Percentiles rank a stretch among this genome's conserved stretches.
Evolutionary conservation across 1,140 invertebrate genomes (phyloP).

Genomic region (Drosophila grimshawi): DNA sequence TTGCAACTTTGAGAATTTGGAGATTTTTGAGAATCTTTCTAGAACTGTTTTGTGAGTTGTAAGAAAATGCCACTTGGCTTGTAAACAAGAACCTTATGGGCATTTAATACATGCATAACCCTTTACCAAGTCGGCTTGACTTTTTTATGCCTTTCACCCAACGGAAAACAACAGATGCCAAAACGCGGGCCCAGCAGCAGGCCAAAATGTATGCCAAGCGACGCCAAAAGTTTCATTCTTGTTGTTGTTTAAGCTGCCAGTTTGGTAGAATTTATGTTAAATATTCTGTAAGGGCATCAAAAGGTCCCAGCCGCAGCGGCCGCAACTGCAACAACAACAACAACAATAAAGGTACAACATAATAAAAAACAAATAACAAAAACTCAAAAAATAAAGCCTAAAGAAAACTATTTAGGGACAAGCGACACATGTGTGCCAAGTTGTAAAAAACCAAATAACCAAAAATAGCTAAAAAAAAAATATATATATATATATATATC

Average conservation of each 20-base stretch:
- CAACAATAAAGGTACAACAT: constrained; percentile 32
- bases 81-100: constrained; percentile 25
- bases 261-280: constrained; percentile 67
- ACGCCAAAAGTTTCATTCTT: constrained; percentile 36
- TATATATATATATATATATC: not conserved
- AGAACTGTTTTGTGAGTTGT: constrained; percentile 8
- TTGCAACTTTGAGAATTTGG: not conserved
- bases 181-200: constrained; percentile 27
- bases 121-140: constrained; percentile 26
- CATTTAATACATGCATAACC: constrained; percentile 44
- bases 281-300: constrained; percentile 60
- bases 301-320: constrained; percentile 32
- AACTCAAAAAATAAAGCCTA: constrained; percentile 26
- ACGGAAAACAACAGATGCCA: constrained; percentile 37
- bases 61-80: not conserved
- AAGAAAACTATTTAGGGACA: constrained; percentile 52
- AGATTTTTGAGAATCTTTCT: constrained; percentile 7
- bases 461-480: constrained; percentile 47
- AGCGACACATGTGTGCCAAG: constrained; percentile 67
- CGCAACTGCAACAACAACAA: constrained; percentile 28
- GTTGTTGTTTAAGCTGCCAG: constrained; percentile 23
- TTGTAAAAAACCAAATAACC: constrained; percentile 57
- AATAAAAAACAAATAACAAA: constrained; percentile 29
- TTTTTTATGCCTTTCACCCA: constrained; percentile 72
- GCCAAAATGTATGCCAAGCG: constrained; percentile 58